Percentiles rank a stretch among this genome's conserved stretches.
Evolutionary conservation across 2,113 vertebrate species (phyloP).

Genomic region (Astur gentilis): DNA sequence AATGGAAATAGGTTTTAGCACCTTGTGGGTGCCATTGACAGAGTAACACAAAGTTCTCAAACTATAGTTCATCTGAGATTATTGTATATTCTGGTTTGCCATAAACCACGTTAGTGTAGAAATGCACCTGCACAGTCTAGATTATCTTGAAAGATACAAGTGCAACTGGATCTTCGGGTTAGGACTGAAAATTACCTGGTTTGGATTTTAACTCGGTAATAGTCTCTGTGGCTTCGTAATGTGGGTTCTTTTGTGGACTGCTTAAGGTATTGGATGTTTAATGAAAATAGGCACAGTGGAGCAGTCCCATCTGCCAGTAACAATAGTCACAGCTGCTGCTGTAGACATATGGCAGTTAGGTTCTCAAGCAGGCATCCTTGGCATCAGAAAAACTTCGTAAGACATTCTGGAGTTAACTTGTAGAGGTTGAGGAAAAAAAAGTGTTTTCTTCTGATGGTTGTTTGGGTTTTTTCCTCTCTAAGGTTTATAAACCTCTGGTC

Average conservation of each 20-base stretch:
- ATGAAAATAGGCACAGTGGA: not conserved
- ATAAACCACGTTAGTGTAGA: rapidly evolving
- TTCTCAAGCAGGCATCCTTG: not conserved
- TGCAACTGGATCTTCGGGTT: not conserved
- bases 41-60: not conserved
- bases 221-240: not conserved
- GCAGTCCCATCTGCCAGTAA: not conserved
- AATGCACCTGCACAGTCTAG: not conserved
- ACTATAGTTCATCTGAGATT: rapidly evolving
- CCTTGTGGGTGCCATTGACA: not conserved
- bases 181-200: rapidly evolving
- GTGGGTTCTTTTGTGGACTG: not conserved
- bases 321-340: not conserved
- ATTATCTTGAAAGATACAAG: not conserved
- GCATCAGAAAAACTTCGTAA: not conserved
- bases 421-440: not conserved
- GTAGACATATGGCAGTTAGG: not conserved
- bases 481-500: not conserved
- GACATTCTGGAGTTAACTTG: not conserved
- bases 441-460: not conserved
- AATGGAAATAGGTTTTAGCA: not conserved
- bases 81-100: not conserved
- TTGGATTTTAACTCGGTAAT: not conserved
- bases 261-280: not conserved
- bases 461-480: not conserved